These are phyloP conservation scores for Cactoblastis cactorum DNA, from an alignment of 2,888 invertebrate species.

Conservation along the genomic window DNA sequence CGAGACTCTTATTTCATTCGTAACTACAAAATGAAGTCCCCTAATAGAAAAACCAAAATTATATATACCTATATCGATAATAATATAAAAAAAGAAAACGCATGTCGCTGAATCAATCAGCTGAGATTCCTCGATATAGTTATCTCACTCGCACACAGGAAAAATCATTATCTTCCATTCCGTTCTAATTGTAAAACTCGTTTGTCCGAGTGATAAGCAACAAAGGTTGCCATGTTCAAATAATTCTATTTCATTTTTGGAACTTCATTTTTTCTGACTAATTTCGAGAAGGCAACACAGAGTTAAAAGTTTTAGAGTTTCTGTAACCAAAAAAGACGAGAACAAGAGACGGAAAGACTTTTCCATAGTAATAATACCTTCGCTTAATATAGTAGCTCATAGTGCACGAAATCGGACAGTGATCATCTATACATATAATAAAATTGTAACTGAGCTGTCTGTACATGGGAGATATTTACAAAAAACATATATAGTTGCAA, in stretches of 20 bases:
- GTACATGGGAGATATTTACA: too few species aligned
- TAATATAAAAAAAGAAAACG: not conserved
- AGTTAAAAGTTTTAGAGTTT: not conserved
- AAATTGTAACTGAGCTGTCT: too few species aligned
- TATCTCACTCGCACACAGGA: not conserved
- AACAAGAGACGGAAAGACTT: too few species aligned
- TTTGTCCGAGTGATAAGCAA: not conserved
- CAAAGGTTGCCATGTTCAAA: not conserved
- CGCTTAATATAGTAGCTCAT: too few species aligned
- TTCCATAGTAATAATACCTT: too few species aligned
- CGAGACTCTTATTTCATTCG: not conserved
- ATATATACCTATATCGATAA: not conserved
- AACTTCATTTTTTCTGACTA: not conserved
- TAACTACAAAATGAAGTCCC: not conserved
- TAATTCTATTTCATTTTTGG: not conserved
- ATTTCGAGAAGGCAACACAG: constrained; percentile 5
- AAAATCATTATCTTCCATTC: constrained; percentile 1
- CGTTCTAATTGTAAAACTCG: not conserved
- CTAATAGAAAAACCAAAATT: not conserved
- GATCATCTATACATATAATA: too few species aligned
- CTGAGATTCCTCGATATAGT: constrained; percentile 7
- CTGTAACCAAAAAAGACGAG: not conserved
- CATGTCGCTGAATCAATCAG: constrained; percentile 6
- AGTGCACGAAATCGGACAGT: too few species aligned
- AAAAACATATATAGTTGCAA: too few species aligned